Evolutionary conservation across 1,140 invertebrate species (phyloP).

Genomic region (Apis cerana): DNA sequence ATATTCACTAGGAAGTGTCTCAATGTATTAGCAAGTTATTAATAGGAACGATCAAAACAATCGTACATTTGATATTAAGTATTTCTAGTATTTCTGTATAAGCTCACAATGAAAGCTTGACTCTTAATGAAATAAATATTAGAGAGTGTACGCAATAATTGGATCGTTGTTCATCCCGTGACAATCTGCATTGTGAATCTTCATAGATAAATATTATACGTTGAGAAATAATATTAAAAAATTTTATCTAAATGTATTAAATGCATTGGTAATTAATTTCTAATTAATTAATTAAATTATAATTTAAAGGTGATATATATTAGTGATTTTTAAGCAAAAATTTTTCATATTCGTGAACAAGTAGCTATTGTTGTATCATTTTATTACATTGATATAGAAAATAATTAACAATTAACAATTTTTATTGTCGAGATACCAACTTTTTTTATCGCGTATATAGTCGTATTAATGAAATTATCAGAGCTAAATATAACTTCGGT

Average conservation of each 20-base stretch:
- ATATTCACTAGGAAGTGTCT: not conserved
- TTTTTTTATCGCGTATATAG: not conserved
- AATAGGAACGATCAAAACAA: not conserved
- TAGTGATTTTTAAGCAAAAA: not conserved
- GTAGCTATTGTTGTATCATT: not conserved
- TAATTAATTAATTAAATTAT: not conserved
- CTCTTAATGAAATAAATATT: conserved; percentile 16
- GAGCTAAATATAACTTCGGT: not conserved
- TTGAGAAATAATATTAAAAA: not conserved
- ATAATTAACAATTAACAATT: not conserved
- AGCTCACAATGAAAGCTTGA: not conserved
- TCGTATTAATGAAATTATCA: conserved; percentile 5
- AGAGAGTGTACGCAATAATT: not conserved
- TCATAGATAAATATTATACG: not conserved
- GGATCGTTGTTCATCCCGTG: not conserved
- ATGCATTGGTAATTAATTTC: not conserved
- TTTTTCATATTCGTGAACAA: no score
- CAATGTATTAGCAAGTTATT: not conserved
- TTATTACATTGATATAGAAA: no score
- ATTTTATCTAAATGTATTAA: not conserved
- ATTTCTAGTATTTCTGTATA: not conserved
- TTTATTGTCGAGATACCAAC: not conserved
- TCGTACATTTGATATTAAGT: not conserved
- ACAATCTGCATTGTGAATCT: no score
- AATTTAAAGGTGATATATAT: not conserved